Conservation (phyloP, 2,797 vertebrate genomes). For the Sphaeramia orbicularis region DNA sequence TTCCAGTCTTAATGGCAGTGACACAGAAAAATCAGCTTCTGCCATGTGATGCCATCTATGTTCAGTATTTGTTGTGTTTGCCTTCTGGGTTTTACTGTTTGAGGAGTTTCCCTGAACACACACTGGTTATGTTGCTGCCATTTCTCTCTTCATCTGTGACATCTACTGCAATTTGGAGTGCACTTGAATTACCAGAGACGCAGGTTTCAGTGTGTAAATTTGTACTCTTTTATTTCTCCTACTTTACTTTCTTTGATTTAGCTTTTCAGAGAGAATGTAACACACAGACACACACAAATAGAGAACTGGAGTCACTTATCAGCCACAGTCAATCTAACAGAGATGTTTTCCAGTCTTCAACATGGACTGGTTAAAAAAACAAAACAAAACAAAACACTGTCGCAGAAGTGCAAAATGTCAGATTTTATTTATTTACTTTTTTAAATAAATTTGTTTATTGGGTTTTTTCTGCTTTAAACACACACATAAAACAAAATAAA, state of each 20-base stretch:
- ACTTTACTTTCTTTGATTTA: background rate
- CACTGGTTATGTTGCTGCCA: too few species aligned
- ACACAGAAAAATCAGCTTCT: conserved; percentile 15
- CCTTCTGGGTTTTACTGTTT: background rate
- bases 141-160: background rate
- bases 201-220: conserved; percentile 18
- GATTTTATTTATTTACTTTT: too few species aligned
- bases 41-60: too few species aligned
- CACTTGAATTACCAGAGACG: background rate
- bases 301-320: background rate
- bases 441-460: too few species aligned
- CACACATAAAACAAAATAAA: too few species aligned
- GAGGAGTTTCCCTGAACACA: background rate
- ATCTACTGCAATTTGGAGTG: background rate
- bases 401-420: background rate
- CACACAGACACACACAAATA: background rate
- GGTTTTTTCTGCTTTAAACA: too few species aligned
- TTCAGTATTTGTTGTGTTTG: background rate
- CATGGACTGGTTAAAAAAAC: conserved; percentile 26
- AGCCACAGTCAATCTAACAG: too few species aligned
- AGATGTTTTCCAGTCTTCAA: too few species aligned
- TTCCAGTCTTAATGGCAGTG: background rate
- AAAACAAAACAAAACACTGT: conserved; percentile 12
- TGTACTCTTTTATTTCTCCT: conserved; percentile 6
- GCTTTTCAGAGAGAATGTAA: conserved; percentile 2